Percentiles rank a stretch among this genome's conserved stretches.
phyloP scores from a whole-genome alignment of 2,113 vertebrate genomes.

The Myrmecobius fasciatus region DNA sequence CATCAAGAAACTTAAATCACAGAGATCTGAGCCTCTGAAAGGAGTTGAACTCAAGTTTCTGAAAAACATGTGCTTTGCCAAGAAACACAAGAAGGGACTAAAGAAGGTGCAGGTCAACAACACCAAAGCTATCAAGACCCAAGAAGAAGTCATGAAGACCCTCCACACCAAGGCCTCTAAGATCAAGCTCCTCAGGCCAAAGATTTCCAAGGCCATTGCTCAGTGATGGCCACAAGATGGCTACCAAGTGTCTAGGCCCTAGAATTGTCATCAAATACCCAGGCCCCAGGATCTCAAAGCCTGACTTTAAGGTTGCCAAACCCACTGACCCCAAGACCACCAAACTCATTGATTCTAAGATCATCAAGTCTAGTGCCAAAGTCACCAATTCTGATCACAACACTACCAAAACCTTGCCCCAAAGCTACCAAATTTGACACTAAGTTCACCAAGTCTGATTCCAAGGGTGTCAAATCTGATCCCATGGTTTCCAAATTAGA shows the following conservation, averaged over 20 bases:
- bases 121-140: constrained; percentile 77
- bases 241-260: constrained; percentile 48
- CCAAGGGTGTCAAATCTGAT: neutral
- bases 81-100: constrained; percentile 98
- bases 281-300: constrained; percentile 49
- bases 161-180: constrained; percentile 66
- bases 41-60: constrained; percentile 95
- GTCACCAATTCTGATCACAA: constrained; percentile 56
- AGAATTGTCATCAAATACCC: constrained; percentile 44
- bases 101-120: constrained; percentile 91
- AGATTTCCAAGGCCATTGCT: constrained; percentile 36
- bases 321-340: neutral
- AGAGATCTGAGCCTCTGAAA: no score
- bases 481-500: neutral
- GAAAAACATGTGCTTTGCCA: constrained; percentile 99
- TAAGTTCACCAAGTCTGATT: neutral
- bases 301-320: neutral
- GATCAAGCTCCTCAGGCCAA: constrained; percentile 56
- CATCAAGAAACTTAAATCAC: no score
- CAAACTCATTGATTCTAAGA: constrained; percentile 62
- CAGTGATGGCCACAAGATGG: constrained; percentile 62
- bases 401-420: neutral
- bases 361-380: constrained; percentile 48
- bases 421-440: neutral
- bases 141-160: constrained; percentile 66